A percentile compares a stretch with the other conserved stretches of the same genome.
Conservation (phyloP, 2,797 vertebrate genomes). For the Sitta carolinensis region DNA sequence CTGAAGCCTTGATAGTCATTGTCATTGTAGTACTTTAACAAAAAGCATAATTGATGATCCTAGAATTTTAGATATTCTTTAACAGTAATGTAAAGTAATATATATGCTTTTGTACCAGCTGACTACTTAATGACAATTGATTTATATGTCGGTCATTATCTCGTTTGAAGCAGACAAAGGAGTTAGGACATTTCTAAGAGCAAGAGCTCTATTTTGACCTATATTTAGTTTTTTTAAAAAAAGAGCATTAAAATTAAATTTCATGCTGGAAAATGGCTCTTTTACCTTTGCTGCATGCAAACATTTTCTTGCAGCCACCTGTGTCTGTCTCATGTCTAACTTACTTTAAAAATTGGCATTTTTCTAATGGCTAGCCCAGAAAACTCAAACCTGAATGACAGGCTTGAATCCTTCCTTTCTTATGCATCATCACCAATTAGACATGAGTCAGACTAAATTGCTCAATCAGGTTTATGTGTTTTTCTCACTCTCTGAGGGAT, state of each 20-base stretch:
- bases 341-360: neutral
- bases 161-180: neutral
- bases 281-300: neutral
- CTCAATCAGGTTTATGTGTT: neutral
- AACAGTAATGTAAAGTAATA: neutral
- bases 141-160: neutral
- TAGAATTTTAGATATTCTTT: neutral
- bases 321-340: neutral
- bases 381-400: neutral
- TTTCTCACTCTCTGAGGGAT: neutral
- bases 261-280: neutral
- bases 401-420: neutral
- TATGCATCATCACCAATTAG: neutral
- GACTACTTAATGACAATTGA: neutral
- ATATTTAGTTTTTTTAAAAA: neutral
- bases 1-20: neutral
- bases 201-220: neutral
- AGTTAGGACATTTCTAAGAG: neutral
- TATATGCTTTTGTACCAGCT: neutral
- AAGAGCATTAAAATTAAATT: neutral
- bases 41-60: neutral
- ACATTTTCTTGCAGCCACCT: neutral
- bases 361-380: neutral
- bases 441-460: constrained; percentile 10
- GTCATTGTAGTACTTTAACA: neutral